A percentile compares a stretch with the other conserved stretches of the same genome.
phyloP scores from a whole-genome alignment of 2,797 vertebrate species.

The Tapera naevia region DNA sequence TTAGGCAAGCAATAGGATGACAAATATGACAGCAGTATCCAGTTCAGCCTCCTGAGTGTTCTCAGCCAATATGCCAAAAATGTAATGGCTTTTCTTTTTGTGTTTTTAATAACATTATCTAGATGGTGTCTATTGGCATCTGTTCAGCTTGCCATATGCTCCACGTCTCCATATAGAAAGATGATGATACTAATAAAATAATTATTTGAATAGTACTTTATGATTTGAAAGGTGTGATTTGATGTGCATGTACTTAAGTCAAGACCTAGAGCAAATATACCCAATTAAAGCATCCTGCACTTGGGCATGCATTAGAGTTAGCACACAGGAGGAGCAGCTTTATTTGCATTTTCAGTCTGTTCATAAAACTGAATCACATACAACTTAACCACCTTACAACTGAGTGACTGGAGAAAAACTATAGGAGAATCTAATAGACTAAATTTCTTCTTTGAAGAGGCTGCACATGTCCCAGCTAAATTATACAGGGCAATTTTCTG shows the following conservation, averaged over 20 bases:
- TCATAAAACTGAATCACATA: conserved; percentile 6
- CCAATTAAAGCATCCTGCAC: conserved; percentile 29
- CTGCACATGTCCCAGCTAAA: not conserved
- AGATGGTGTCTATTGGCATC: conserved; percentile 4
- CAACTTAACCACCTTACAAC: conserved; percentile 28
- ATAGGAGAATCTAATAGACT: conserved; percentile 21
- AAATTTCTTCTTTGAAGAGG: conserved; percentile 20
- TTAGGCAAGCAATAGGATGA: conserved; percentile 45
- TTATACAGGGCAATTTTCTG: not conserved
- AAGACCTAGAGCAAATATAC: conserved; percentile 24
- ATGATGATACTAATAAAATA: conserved; percentile 48
- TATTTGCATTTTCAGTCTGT: conserved; percentile 20
- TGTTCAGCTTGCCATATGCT: conserved; percentile 31
- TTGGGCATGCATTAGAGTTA: not conserved
- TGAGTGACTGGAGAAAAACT: conserved; percentile 17
- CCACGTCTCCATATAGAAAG: conserved; percentile 16
- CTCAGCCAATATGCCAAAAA: conserved; percentile 2
- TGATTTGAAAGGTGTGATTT: conserved; percentile 19
- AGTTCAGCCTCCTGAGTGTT: conserved; percentile 32
- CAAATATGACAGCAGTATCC: not conserved
- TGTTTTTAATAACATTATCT: conserved; percentile 10
- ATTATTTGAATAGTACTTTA: conserved; percentile 43
- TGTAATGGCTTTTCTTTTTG: conserved; percentile 32
- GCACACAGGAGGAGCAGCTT: conserved; percentile 7
- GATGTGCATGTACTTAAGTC: not conserved